A percentile compares a stretch with the other conserved stretches of the same genome.
These are phyloP conservation scores for Temnothorax longispinosus DNA, from an alignment of 1,140 invertebrate species.

Conservation along the genomic window DNA sequence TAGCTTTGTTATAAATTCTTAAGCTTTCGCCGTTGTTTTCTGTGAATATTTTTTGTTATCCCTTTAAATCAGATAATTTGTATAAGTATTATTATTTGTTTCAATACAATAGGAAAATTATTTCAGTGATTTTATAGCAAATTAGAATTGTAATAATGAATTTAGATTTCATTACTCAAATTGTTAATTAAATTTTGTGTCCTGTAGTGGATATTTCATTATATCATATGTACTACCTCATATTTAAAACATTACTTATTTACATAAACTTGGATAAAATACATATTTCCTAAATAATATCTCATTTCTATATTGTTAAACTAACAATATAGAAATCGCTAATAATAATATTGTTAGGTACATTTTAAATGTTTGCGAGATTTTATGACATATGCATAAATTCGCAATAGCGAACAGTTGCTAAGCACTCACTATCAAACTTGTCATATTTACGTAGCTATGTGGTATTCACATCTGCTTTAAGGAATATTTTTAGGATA, in stretches of 20 bases:
- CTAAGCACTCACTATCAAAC: constrained; percentile 32
- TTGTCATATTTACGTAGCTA: constrained; percentile 18
- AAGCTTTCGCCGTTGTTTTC: not conserved
- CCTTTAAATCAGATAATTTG: not conserved
- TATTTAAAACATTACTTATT: constrained; percentile 1
- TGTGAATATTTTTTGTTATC: not conserved
- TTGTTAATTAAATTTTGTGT: constrained; percentile 20
- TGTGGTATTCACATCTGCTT: not conserved
- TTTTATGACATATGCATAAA: constrained; percentile 7
- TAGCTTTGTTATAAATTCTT: not conserved
- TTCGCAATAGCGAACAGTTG: not conserved
- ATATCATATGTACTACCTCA: not conserved
- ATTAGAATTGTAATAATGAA: not conserved
- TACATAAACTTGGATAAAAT: constrained; percentile 12
- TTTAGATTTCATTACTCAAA: not conserved
- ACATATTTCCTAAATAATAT: not conserved
- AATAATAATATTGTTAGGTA: not conserved
- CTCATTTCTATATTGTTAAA: not conserved
- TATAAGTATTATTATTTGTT: not conserved
- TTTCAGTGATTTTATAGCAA: not conserved
- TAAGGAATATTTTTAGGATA: not conserved
- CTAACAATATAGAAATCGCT: not conserved
- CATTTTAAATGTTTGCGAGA: constrained; percentile 51
- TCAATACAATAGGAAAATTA: not conserved
- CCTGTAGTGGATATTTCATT: not conserved